phyloP scores from a whole-genome alignment of 2,888 invertebrate genomes.

The Cyclophora punctaria region DNA sequence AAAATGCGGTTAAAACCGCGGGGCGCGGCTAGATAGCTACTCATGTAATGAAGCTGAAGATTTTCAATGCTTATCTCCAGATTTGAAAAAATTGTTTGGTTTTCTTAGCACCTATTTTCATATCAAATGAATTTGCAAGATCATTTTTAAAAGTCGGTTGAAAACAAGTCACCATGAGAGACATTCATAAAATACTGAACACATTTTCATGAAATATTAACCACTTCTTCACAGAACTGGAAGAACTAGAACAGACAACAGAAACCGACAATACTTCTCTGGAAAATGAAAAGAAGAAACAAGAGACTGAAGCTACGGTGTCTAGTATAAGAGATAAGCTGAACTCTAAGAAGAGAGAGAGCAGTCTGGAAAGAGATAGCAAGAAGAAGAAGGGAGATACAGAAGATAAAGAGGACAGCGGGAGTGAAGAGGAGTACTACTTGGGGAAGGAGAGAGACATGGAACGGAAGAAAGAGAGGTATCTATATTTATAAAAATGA shows the following conservation, averaged over 20 bases:
- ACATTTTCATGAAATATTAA: background rate
- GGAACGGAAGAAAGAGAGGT: conserved; percentile 76
- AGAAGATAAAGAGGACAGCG: conserved; percentile 20
- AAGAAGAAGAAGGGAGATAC: conserved; percentile 38
- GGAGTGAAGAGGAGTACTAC: conserved; percentile 75
- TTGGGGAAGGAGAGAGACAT: conserved; percentile 78
- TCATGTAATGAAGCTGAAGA: too few relatives aligned
- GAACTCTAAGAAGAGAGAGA: conserved; percentile 31
- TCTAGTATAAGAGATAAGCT: conserved; percentile 59
- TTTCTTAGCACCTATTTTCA: too few relatives aligned
- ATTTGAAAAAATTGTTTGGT: too few relatives aligned
- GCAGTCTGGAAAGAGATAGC: conserved; percentile 33
- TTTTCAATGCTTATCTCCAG: too few relatives aligned
- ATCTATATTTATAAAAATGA: too few relatives aligned
- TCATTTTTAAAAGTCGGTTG: too few relatives aligned
- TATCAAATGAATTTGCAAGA: too few relatives aligned
- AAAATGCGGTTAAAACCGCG: too few relatives aligned
- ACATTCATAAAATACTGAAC: background rate
- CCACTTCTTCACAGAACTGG: conserved; percentile 42
- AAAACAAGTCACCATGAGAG: too few relatives aligned
- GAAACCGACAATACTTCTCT: conserved; percentile 28
- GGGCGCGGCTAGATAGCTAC: too few relatives aligned
- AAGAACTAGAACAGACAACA: conserved; percentile 44
- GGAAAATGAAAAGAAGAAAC: conserved; percentile 36
- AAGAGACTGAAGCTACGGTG: conserved; percentile 48